Conservation (phyloP, 2,888 invertebrate species). For the Helobdella robusta region DNA sequence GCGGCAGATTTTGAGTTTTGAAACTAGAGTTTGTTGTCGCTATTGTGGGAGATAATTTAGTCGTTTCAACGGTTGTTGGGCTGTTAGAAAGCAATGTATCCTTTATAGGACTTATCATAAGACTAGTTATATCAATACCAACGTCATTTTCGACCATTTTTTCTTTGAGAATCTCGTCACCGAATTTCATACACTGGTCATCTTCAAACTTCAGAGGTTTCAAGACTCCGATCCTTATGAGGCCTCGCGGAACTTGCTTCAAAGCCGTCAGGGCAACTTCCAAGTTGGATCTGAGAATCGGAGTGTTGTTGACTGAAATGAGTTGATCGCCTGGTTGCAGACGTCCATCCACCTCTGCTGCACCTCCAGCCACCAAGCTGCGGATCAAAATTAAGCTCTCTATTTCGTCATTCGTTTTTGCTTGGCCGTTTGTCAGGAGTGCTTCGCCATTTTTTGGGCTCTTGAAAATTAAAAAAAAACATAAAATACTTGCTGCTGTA, state of each 20-base stretch:
- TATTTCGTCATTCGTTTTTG: constrained; percentile 79
- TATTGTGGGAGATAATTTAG: too few species aligned
- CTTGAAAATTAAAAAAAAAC: neutral
- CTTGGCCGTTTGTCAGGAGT: neutral
- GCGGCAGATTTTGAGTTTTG: too few species aligned
- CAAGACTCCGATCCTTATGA: constrained; percentile 89
- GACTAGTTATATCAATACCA: too few species aligned
- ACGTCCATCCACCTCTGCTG: constrained; percentile 88
- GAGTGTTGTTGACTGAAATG: constrained; percentile 73
- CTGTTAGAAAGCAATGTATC: too few species aligned
- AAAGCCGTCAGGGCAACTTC: constrained; percentile 94
- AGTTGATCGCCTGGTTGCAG: constrained; percentile 89
- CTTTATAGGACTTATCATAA: too few species aligned
- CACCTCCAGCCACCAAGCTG: constrained; percentile 93
- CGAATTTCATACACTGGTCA: neutral
- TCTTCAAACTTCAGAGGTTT: constrained; percentile 51
- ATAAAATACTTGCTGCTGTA: too few species aligned
- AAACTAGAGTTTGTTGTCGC: too few species aligned
- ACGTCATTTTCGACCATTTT: too few species aligned
- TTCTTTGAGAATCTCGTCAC: too few species aligned
- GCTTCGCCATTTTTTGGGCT: neutral
- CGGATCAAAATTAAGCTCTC: constrained; percentile 96
- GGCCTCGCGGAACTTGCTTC: constrained; percentile 83
- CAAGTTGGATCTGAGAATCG: constrained; percentile 83
- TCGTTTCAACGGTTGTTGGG: too few species aligned